Percentiles rank a stretch among this genome's conserved stretches.
These are phyloP conservation scores for Sphaeramia orbicularis DNA, from an alignment of 2,797 vertebrate species.

Conservation along the genomic window DNA sequence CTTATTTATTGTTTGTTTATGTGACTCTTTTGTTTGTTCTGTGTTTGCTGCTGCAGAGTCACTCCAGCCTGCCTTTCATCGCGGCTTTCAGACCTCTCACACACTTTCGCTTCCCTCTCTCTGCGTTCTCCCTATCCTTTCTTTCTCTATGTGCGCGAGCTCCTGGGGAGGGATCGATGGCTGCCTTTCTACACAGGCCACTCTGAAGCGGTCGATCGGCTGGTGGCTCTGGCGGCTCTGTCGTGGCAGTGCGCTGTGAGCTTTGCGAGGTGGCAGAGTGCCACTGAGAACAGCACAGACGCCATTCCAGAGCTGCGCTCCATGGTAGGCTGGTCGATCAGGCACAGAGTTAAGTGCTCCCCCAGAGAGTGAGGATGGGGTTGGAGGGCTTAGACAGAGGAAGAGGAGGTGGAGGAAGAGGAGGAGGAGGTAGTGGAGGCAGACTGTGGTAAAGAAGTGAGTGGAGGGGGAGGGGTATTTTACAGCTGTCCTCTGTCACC, in stretches of 20 bases:
- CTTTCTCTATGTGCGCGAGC: conserved; percentile 67
- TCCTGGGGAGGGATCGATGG: conserved; percentile 85
- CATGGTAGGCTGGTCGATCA: conserved; percentile 84
- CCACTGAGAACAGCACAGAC: conserved; percentile 73
- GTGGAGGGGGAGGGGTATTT: conserved; percentile 37
- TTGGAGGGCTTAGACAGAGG: conserved; percentile 66
- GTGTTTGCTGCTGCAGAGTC: conserved; percentile 71
- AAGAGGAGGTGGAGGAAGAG: conserved; percentile 51
- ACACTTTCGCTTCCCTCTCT: conserved; percentile 59
- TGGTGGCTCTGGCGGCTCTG: conserved; percentile 76
- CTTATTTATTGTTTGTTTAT: conserved; percentile 84
- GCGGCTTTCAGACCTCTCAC: conserved; percentile 74
- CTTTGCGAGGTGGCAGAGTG: conserved; percentile 79
- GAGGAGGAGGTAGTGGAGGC: conserved; percentile 37
- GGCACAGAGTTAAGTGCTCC: conserved; percentile 89
- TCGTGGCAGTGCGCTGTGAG: conserved; percentile 71
- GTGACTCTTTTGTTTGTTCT: conserved; percentile 79
- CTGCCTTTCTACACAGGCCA: conserved; percentile 85
- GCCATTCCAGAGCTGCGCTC: conserved; percentile 77
- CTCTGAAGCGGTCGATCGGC: conserved; percentile 86
- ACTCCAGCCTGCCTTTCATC: conserved; percentile 74
- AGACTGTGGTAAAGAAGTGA: conserved; percentile 49
- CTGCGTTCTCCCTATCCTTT: conserved; percentile 59
- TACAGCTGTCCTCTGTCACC: conserved; percentile 26
- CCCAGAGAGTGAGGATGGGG: conserved; percentile 79